Percentiles rank a stretch among this genome's conserved stretches.
These are phyloP conservation scores for Podargus strigoides DNA, from an alignment of 2,797 vertebrate species.

Conservation along the genomic window DNA sequence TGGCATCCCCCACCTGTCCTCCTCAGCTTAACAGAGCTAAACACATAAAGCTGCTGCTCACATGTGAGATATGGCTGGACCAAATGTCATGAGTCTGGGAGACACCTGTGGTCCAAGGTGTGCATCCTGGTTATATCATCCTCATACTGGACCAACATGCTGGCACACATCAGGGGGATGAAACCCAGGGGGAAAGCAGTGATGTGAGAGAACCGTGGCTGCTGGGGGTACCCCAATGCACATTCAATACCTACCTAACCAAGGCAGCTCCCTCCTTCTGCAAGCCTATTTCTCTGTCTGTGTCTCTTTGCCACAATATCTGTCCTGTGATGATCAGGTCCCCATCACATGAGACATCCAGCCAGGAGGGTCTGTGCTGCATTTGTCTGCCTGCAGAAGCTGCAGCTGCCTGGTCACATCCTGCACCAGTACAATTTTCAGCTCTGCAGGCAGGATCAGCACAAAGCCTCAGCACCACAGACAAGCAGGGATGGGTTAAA, in stretches of 20 bases:
- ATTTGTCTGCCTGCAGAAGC: not conserved
- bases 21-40: not conserved
- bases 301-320: not conserved
- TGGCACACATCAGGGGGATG: accelerated
- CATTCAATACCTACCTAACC: not conserved
- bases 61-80: not conserved
- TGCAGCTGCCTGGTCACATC: not conserved
- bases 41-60: accelerated
- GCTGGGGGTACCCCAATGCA: too few species aligned
- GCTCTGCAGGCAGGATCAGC: not conserved
- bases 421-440: not conserved
- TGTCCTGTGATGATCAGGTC: not conserved
- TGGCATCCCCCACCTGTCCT: not conserved
- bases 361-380: not conserved
- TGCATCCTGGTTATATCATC: not conserved
- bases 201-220: not conserved
- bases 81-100: not conserved
- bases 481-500: not conserved
- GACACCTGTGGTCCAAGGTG: not conserved
- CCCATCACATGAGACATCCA: accelerated
- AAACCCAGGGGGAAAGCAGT: not conserved
- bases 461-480: not conserved
- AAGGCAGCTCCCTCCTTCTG: not conserved
- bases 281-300: not conserved
- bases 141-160: not conserved